Base-by-base conservation (phyloP, 2,888 invertebrate species). In the Sarcophaga variegata region DNA sequence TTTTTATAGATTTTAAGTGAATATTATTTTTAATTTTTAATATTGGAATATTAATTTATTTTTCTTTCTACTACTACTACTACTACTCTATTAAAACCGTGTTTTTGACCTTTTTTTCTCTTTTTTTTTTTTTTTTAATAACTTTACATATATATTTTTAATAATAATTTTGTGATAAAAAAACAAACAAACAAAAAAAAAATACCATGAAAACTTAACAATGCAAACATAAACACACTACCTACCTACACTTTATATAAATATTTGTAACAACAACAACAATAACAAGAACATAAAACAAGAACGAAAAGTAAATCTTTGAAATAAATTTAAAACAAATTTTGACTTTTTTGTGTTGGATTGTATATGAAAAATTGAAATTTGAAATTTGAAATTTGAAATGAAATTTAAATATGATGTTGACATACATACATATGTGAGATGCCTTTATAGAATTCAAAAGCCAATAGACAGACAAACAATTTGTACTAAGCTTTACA, bases 111-210 rank as follows among this genome's bases (percentile, higher is more conserved):
- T 70, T 70, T 81, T 81, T n/a, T 60, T 27, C 62, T 22, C 59
- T 37, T 54, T 67, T 22, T 47, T 5, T 37, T 54, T 67, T 22
- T 47, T 5, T 64, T 64, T 64, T 37, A 27, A 64, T 25, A 64
- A 12, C 11, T 25, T 22, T 49, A 70, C 47, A 66, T 54, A 45
- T 5, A 49, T 59, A 22, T 60, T 63, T 22, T 76, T 17, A 64
- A 64, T 47, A 60, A 62, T 69, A 69, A 75, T 75, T 54, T 84
- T 80, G 80, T 84, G 80, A 84, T 80, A 80, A 80, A 37, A 63
- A 71, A 49, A 78, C 25, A 71, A 72, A 60, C 49, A 79, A 49
- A 70, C 45, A 71, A 72, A 60, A 49, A 60, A 49, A 79, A 62
- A 78, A 22, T 22, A 78, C 47, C 12, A 22, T 17, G 22, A 67